Evolutionary conservation across 2,113 vertebrate genomes (phyloP), one percentile per base, ranked within the genome.

Genomic region (Crypturellus undulatus): DNA sequence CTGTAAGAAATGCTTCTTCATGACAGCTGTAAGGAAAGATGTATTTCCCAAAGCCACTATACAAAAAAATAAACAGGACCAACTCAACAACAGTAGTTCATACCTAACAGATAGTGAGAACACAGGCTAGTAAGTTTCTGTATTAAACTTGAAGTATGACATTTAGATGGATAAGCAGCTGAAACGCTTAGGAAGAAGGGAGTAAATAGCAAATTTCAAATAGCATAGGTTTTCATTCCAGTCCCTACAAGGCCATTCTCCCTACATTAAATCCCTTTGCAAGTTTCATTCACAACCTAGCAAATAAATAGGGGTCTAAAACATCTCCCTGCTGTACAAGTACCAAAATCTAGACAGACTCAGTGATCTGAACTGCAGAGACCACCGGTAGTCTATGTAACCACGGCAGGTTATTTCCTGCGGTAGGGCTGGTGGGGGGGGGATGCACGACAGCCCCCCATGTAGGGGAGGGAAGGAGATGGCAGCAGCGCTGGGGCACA

Each of bases 121-220:
- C 12, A 69, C 0, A 24, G 28, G 16, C 24, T 45, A 7, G 51
- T 5, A 64, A 25, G 3, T 28, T 80, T 59, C 51, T 42, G 19
- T 20, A 32, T 17, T 38, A 65, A 87, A 83, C 6, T 43, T 32
- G 10, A 2, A 12, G 40, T 42, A 42, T 52, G 40, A 13, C 17
- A 5, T 9, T 13, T 2, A 73, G 3, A 6, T 3, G 14, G 13
- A 40, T 8, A 15, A 77, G 30, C 28, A 80, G n/a, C 2, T 6
- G 2, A 71, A 83, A 24, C 5, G 77, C 0, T 2, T 0, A 21
- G 16, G 40, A 62, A 42, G 40, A 42, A 2, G 0, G 5, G 17
- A 58, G 54, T 28, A 36, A 28, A 28, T 14, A 52, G 14, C 1
- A 34, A 40, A 6, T 7, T 84, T 40, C 24, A 58, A 20, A 51